phyloP scores from a whole-genome alignment of 2,888 invertebrate genomes.

The Andrena praecox region DNA sequence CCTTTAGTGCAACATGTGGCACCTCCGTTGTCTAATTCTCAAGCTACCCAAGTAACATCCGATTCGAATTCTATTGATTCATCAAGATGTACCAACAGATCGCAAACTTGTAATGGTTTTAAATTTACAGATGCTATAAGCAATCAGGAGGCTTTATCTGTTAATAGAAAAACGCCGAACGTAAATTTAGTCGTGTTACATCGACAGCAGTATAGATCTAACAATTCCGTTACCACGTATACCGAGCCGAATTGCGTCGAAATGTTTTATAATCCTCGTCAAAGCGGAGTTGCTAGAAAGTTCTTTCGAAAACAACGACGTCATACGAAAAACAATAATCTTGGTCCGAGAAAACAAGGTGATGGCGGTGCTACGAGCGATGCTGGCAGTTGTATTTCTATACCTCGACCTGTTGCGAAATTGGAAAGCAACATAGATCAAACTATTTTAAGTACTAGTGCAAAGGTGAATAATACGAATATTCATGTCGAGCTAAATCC shows the following conservation, averaged over 20 bases:
- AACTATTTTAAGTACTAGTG: conserved; percentile 89
- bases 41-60: conserved; percentile 84
- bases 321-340: conserved; percentile 89
- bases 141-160: conserved; percentile 64
- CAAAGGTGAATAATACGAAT: conserved; percentile 93
- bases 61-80: conserved; percentile 82
- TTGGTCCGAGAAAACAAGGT: conserved; percentile 88
- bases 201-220: conserved; percentile 90
- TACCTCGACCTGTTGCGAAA: conserved; percentile 85
- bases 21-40: conserved; percentile 87
- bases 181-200: conserved; percentile 90
- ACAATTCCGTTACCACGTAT: conserved; percentile 89
- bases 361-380: conserved; percentile 88
- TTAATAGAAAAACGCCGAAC: conserved; percentile 85
- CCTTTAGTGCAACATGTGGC: conserved; percentile 86
- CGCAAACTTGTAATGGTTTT: conserved; percentile 87
- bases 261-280: conserved; percentile 96
- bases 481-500: conserved; percentile 90
- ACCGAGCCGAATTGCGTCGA: conserved; percentile 89
- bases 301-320: conserved; percentile 95
- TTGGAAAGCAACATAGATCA: conserved; percentile 83
- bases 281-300: conserved; percentile 96
- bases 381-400: conserved; percentile 85
- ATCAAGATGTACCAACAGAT: conserved; percentile 89
- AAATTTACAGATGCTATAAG: conserved; percentile 88